Conservation (phyloP, 2,888 invertebrate genomes). For the Drosophila subquinaria region DNA sequence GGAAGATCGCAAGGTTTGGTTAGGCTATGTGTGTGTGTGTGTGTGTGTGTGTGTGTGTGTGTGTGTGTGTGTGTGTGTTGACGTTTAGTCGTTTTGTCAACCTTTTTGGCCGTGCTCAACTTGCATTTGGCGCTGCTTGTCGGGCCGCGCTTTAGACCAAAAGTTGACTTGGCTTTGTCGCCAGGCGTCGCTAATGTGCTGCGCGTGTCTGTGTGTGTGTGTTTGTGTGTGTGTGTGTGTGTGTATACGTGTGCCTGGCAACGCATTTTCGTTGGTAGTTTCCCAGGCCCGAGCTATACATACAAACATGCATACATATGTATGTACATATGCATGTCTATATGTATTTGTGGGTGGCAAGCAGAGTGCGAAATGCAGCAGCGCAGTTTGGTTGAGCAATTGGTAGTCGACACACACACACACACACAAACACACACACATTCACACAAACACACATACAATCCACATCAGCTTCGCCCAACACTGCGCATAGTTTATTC, state of each 20-base stretch:
- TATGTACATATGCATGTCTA: neutral
- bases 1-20: neutral
- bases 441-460: neutral
- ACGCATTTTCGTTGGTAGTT: slow-evolving; percentile 52
- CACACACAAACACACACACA: neutral
- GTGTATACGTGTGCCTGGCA: slow-evolving; percentile 23
- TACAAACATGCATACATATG: slow-evolving; percentile 4
- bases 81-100: slow-evolving; percentile 37
- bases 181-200: slow-evolving; percentile 51
- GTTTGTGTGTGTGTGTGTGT: no score
- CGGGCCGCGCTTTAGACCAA: slow-evolving; percentile 45
- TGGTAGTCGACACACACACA: slow-evolving; percentile 12
- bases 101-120: slow-evolving; percentile 33
- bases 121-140: slow-evolving; percentile 37
- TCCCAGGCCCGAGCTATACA: slow-evolving; percentile 9
- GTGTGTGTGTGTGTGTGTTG: slow-evolving; percentile 2
- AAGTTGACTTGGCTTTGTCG: slow-evolving; percentile 59
- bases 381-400: slow-evolving; percentile 31
- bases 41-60: no score
- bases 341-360: slow-evolving; percentile 26
- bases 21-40: neutral
- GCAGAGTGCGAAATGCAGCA: slow-evolving; percentile 17
- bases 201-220: neutral
- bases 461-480: slow-evolving; percentile 29
- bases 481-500: slow-evolving; percentile 68